Conservation (phyloP, 2,888 invertebrate genomes). For the Frankliniella intonsa region DNA sequence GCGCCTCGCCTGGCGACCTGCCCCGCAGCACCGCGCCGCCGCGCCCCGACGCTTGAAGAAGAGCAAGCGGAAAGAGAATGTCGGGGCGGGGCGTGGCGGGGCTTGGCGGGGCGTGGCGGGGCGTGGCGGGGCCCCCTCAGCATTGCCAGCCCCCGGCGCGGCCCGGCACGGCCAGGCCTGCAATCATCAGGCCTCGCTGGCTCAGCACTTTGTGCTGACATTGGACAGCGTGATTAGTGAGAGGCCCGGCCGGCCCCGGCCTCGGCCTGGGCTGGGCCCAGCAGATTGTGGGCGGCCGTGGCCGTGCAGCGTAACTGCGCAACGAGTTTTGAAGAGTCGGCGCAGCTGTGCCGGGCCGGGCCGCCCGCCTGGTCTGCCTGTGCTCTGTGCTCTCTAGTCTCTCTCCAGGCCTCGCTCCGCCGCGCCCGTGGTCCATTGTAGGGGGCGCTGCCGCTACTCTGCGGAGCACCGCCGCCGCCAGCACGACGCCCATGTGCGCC, state of each 20-base stretch:
- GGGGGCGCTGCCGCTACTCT: no score
- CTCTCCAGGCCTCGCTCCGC: neutral
- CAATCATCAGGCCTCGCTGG: slow-evolving; percentile 16
- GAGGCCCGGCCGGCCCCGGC: neutral
- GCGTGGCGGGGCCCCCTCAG: no score
- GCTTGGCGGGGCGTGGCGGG: no score
- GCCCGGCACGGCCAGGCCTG: neutral
- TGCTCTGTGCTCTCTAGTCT: neutral
- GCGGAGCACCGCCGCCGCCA: no score
- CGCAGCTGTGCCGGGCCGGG: neutral
- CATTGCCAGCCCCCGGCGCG: no score
- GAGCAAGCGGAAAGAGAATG: neutral
- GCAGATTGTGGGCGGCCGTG: neutral
- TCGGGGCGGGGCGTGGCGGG: neutral
- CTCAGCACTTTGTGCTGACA: slow-evolving; percentile 26
- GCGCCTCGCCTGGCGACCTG: no score
- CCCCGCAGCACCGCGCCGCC: no score
- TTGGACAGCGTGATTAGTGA: slow-evolving; percentile 25
- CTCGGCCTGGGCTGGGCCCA: neutral
- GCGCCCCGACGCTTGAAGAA: neutral
- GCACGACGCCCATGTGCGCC: no score
- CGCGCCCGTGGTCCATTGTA: neutral
- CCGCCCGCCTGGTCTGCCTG: neutral
- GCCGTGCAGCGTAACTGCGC: neutral
- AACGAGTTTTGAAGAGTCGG: slow-evolving; percentile 22